Base-by-base conservation (phyloP, 2,888 invertebrate species). In the Lysandra coridon region DNA sequence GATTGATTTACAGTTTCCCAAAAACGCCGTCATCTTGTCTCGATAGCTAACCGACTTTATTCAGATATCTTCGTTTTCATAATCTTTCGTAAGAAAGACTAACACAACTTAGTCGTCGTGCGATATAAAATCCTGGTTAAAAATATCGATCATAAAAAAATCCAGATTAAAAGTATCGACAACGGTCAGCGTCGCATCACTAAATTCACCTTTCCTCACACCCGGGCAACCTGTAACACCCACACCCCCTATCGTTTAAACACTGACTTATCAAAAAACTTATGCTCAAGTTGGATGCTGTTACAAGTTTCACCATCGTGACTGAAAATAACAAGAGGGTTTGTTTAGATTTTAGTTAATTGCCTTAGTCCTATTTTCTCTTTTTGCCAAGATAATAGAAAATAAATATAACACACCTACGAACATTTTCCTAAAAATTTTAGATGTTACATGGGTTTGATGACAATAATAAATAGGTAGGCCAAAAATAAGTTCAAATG, bases 261-360 rank as follows among this genome's bases (percentile, higher is more conserved):
- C 90, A 93, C 91, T 92, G 93, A 92, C 93, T 94, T 93, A 93
- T 93, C 93, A 94, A 93, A 93, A 94, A 94, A 93, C 93, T 93
- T 94, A 93, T 90, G 93, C 91, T 93, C 91, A 91, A 91, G 87
- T 92, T 91, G 87, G 87, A 90, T 88, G 87, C 89, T 86, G 89
- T 89, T 89, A 91, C 89, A 92, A 92, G 89, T 91, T 92, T 87
- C 82, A 82, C 88, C 86, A 88, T 87, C 87, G 84, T 87, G 85
- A 87, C 83, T 84, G 82, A 83, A 81, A 82, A 81, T 80, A 80
- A 80, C 80, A 80, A 49, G 64, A 79, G 80, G 73, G 80, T 69
- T 80, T 80, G 78, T 80, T 81, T 80, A 78, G 64, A 73, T 79
- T 82, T 79, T 57, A 62, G 77, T 82, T 78, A 78, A 73, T 78